Conservation (phyloP, 1,140 invertebrate genomes). For the Drosophila tani region DNA sequence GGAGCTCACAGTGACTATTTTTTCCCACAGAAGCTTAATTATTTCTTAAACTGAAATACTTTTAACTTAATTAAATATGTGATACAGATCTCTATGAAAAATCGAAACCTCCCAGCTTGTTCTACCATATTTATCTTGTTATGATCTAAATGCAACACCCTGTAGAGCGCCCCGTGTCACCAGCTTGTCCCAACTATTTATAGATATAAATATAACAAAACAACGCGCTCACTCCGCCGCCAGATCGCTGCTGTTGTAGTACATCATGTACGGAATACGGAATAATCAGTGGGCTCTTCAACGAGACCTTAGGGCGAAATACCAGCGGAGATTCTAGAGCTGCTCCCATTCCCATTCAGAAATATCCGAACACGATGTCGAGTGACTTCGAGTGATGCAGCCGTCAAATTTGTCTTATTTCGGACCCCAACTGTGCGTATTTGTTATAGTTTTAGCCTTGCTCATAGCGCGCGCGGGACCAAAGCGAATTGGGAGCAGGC, state of each 20-base stretch:
- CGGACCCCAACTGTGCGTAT: conserved; percentile 55
- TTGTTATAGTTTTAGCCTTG: conserved; percentile 69
- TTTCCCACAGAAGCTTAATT: background rate
- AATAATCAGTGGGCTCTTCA: conserved; percentile 32
- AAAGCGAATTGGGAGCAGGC: conserved; percentile 68
- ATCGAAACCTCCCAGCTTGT: background rate
- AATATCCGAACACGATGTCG: conserved; percentile 56
- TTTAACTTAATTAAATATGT: no score
- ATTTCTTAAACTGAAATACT: no score
- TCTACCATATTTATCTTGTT: background rate
- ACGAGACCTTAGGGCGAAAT: conserved; percentile 57
- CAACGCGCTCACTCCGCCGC: conserved; percentile 59
- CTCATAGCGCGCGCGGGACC: conserved; percentile 37
- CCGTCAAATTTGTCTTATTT: conserved; percentile 67
- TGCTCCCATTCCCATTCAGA: conserved; percentile 70
- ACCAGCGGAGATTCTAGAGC: conserved; percentile 51
- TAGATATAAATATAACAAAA: conserved; percentile 68
- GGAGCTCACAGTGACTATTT: background rate
- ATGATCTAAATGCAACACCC: conserved; percentile 43
- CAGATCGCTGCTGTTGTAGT: conserved; percentile 24
- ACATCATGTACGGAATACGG: conserved; percentile 42
- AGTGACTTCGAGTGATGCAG: conserved; percentile 56
- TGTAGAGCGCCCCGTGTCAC: conserved; percentile 44
- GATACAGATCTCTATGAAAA: background rate
- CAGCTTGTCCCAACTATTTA: conserved; percentile 62